Evolutionary conservation across 2,888 invertebrate genomes (phyloP), one percentile per base, ranked within the genome.

Genomic region (Thera obeliscata): DNA sequence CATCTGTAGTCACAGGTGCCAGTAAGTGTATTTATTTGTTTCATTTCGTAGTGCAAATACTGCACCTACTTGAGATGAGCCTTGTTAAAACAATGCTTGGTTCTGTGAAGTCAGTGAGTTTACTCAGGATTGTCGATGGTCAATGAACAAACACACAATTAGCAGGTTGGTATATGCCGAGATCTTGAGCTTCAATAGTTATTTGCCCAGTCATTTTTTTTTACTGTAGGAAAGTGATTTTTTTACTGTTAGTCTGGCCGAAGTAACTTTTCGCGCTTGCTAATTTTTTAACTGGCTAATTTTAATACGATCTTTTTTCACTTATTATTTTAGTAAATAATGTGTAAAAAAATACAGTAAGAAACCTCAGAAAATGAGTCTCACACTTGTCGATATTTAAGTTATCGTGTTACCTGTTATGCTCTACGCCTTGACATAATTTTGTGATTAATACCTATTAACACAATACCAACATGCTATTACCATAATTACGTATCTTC

Each of bases 61-160:
- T n/a, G 56, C 49, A 57, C 22, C 50, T 41, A n/a, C 56, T 49
- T 57, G 41, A 49, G 12, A 50, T 63, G 66, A 64, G 38, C 63
- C 59, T 61, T 67, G 71, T 48, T 70, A 70, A 70, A 67, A 63
- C 72, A 73, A 76, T 56, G 62, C 54, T 41, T 63, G 56, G 67
- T 69, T 73, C 63, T 65, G 70, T 68, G 68, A 68, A 71, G 64
- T 54, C 22, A 57, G 60, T 64, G 48, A 56, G 69, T 69, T 69
- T 66, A 56, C 65, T 56, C 66, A 66, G 69, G 63, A 69, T 63
- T 48, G 65, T 61, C 50, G 49, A 46, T 74, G 74, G 72, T 74
- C 78, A 74, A 75, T 76, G 73, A 73, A 77, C 78, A 79, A 77
- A 79, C 74, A 78, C 65, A 64, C 61, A 74, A 77, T 80, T 79